Evolutionary conservation across 2,113 vertebrate genomes (phyloP), one percentile per base, ranked within the genome.

Genomic region (Phodopus roborovskii): DNA sequence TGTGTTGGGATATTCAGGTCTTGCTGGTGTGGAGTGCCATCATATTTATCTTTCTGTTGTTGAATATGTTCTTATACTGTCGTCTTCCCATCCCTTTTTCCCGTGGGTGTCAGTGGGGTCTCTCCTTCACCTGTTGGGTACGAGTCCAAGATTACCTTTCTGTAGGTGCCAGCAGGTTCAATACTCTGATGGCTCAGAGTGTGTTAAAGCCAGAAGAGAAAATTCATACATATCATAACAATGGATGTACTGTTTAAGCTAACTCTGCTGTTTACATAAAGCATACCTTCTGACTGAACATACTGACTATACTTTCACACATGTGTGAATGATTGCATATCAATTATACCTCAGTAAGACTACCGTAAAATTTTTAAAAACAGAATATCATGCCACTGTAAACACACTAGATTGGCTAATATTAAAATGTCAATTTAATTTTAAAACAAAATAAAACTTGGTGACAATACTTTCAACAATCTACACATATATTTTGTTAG

Each of bases 281-380:
- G 81, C 58, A 8, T 36, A 0, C 10, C 16, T 68, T 77, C 39
- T 70, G 5, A 68, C 36, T 92, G 74, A 85, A 68, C 8, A 39
- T 83, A 91, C 24, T 48, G 74, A n/a, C 30, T 60, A 50, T 9
- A 42, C 28, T 90, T 62, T 62, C 60, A 89, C 68, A 64, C 2
- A 85, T 58, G 28, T 85, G 71, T 2, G 77, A 58, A 28, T 92
- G 83, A 84, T n/a, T 94, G 66, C 26, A 68, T 79, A 50, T 73
- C 8, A 95, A 82, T 81, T 81, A 66, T 56, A 92, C 7, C 15
- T 71, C 70, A 96, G 64, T n/a, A 70, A 94, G 83, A 3, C 13
- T 82, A 50, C 16, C 82, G 75, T 58, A 15, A 60, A 92, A 48
- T 13, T 28, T 45, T 92, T 58, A 90, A 79, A 86, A 75, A 26